These are phyloP conservation scores for Sminthopsis crassicaudata DNA, from an alignment of 2,113 vertebrate genomes.

Conservation along the genomic window DNA sequence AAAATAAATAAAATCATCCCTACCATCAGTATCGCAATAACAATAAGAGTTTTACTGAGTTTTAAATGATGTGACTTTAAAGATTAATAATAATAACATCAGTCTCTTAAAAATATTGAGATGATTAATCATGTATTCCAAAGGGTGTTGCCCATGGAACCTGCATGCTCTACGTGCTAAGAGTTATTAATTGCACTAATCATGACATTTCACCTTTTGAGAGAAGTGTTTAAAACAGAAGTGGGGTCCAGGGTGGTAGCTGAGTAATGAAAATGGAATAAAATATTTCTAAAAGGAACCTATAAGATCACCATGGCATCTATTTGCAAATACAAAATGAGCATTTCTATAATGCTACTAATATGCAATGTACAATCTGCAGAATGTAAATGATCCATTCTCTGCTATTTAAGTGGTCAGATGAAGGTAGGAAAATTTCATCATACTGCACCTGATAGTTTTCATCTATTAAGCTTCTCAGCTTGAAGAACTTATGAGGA, in stretches of 20 bases:
- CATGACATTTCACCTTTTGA: conserved; percentile 36
- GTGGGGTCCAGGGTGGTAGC: conserved; percentile 18
- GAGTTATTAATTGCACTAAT: conserved; percentile 61
- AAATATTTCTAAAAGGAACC: conserved; percentile 38
- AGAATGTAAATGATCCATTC: background rate
- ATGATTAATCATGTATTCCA: conserved; percentile 51
- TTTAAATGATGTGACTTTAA: conserved; percentile 60
- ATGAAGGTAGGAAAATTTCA: background rate
- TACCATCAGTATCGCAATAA: background rate
- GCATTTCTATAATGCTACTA: background rate
- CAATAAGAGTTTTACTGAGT: background rate
- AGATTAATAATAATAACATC: conserved; percentile 35
- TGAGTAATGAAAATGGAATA: conserved; percentile 49
- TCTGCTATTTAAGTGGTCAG: background rate
- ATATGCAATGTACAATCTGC: background rate
- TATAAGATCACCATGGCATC: conserved; percentile 18
- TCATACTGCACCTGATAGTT: background rate
- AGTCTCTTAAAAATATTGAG: conserved; percentile 44
- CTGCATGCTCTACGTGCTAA: conserved; percentile 18
- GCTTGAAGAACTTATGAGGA: background rate
- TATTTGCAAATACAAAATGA: conserved; percentile 7
- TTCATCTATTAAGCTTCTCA: background rate
- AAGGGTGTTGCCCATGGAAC: conserved; percentile 42
- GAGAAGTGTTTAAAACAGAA: conserved; percentile 46
- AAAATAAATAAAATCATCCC: no score